Evolutionary conservation across 2,797 vertebrate genomes (phyloP).

Genomic region (Chaunax sp.): DNA sequence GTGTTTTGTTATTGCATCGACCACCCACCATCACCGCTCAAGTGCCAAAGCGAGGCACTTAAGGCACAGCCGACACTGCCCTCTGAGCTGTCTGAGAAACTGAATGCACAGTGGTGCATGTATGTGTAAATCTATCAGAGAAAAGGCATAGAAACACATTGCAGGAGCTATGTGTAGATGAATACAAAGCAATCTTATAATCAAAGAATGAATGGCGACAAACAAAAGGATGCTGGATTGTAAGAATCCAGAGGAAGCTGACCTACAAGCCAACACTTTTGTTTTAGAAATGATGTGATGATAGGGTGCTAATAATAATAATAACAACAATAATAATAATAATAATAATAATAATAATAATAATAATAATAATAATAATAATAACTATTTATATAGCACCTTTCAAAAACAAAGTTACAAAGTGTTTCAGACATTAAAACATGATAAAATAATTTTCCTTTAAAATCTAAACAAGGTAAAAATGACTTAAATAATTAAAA

Average conservation of each 20-base stretch:
- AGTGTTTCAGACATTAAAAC: too few relatives aligned
- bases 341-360: too few relatives aligned
- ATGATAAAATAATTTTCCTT: too few relatives aligned
- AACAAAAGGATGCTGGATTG: constrained; percentile 53
- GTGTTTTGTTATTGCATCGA: constrained; percentile 56
- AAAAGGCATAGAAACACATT: constrained; percentile 37
- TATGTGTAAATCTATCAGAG: constrained; percentile 3
- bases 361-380: too few relatives aligned
- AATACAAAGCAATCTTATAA: constrained; percentile 45
- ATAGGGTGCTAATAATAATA: constrained; percentile 40
- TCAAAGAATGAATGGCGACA: constrained; percentile 42
- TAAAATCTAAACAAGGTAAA: too few relatives aligned
- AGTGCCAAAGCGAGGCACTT: constrained; percentile 54
- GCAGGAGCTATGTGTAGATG: constrained; percentile 26
- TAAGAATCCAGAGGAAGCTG: constrained; percentile 39
- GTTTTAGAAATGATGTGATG: constrained; percentile 58
- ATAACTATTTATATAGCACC: too few relatives aligned
- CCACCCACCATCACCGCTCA: constrained; percentile 51
- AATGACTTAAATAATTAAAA: too few relatives aligned
- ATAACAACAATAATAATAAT: too few relatives aligned
- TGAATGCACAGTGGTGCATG: constrained; percentile 20
- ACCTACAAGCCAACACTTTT: constrained; percentile 40
- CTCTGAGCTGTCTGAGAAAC: constrained; percentile 52
- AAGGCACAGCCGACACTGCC: constrained; percentile 48
- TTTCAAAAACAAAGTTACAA: too few relatives aligned